phyloP scores from a whole-genome alignment of 2,113 vertebrate species.

The Xiphophorus couchianus region DNA sequence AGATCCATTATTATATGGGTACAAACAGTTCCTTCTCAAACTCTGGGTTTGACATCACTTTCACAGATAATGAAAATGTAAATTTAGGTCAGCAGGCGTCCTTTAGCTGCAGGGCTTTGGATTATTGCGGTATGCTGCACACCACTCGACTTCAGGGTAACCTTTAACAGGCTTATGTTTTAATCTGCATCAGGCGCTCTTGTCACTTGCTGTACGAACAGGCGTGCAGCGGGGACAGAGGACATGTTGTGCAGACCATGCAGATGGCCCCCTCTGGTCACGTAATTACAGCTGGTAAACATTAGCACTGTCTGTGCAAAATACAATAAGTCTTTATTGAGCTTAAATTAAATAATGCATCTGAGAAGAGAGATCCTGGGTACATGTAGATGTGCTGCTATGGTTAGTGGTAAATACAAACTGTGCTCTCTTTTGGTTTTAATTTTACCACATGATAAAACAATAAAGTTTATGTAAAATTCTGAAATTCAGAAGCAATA shows the following conservation, averaged over 20 bases:
- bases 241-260: background rate
- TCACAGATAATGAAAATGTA: background rate
- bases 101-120: background rate
- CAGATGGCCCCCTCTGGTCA: background rate
- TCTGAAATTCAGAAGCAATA: too few species aligned
- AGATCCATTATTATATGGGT: too few species aligned
- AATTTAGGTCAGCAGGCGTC: background rate
- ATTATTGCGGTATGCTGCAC: background rate
- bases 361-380: too few species aligned
- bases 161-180: conserved; percentile 53
- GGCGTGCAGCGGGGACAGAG: background rate
- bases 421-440: too few species aligned
- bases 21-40: too few species aligned
- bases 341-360: too few species aligned
- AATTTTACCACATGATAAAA: too few species aligned
- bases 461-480: too few species aligned
- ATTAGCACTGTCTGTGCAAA: too few species aligned
- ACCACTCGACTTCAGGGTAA: conserved; percentile 9
- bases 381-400: too few species aligned
- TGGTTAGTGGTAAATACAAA: too few species aligned
- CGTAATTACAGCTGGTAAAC: background rate
- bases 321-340: background rate
- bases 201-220: background rate
- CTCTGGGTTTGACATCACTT: too few species aligned
- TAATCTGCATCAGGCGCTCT: conserved; percentile 47